Base-by-base conservation (phyloP, 2,113 vertebrate genomes). In the Thermophis baileyi region DNA sequence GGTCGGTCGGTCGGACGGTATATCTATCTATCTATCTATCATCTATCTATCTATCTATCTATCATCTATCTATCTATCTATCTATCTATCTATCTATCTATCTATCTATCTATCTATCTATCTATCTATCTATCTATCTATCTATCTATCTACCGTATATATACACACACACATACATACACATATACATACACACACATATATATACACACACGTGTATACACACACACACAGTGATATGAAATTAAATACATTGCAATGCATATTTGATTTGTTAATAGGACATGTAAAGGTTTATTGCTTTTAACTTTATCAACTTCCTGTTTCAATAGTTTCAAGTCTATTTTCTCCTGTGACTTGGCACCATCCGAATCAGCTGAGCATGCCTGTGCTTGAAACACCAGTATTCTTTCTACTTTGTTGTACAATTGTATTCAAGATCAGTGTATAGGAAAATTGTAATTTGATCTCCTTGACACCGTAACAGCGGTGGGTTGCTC, bases 301-400 rank as follows among this genome's bases (percentile, higher is more conserved):
- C 20, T 49, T 46, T 54, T 14, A 87, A n/a, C 40, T 57, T 18
- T 35, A 46, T 30, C 44, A 87, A 57, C 27, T 60, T 53, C 12
- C 25, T 46, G 51, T 27, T 91, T 47, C 81, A 91, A 54, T 2
- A n/a, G 25, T 27, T 24, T 49, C 35, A 86, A 30, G n/a, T 87
- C 22, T 49, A 91, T 91, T 87, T 91, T 85, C 44, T 87, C 10
- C 53, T 87, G 53, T 60, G 54, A 57, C 54, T 86, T 91, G 85
- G 54, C 40, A 60, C 8, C 9, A 1, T 91, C 54, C 44, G 53
- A 87, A 44, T 57, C 53, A 55, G 8, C 14, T 47, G 24, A 60
- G 27, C 49, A 47, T 30, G 30, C 1, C 30, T 55, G 46, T n/a
- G 85, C 40, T 87, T 87, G 44, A 49, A 49, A 54, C 6, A 49